A percentile compares a stretch with the other conserved stretches of the same genome.
phyloP scores from a whole-genome alignment of 2,888 invertebrate species.

The Malacosoma neustria region DNA sequence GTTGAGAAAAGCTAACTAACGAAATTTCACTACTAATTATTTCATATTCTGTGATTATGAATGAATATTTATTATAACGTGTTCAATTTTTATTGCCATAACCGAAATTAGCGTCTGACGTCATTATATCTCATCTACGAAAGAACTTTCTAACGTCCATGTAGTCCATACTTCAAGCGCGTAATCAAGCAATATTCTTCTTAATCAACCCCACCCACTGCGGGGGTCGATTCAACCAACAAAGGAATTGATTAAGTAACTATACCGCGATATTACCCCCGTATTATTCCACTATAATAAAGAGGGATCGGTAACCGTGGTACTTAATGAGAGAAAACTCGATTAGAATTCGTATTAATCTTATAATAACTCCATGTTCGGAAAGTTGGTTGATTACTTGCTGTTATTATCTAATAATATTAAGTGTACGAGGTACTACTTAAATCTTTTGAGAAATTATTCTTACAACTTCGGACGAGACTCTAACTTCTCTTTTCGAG shows the following conservation, averaged over 20 bases:
- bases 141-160: conserved; percentile 28
- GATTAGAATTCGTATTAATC: conserved; percentile 73
- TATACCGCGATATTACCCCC: conserved; percentile 70
- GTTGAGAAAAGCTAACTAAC: too few species aligned
- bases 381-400: conserved; percentile 51
- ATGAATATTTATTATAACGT: background rate
- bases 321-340: conserved; percentile 73
- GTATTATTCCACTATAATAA: conserved; percentile 72
- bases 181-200: conserved; percentile 75
- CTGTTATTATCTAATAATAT: conserved; percentile 21
- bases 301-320: conserved; percentile 70
- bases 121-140: conserved; percentile 22
- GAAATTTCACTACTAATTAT: too few species aligned
- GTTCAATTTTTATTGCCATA: conserved; percentile 5
- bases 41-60: too few species aligned
- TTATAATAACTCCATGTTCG: conserved; percentile 51
- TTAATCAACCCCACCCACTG: conserved; percentile 71
- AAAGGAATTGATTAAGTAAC: conserved; percentile 75
- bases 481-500: too few species aligned
- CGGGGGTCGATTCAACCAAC: conserved; percentile 69
- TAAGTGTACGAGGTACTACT: too few species aligned
- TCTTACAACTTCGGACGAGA: too few species aligned
- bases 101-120: conserved; percentile 2
- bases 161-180: conserved; percentile 57
- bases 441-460: too few species aligned